Evolutionary conservation across 2,797 vertebrate species (phyloP), one percentile per base, ranked within the genome.

Genomic region (Epinephelus coioides): DNA sequence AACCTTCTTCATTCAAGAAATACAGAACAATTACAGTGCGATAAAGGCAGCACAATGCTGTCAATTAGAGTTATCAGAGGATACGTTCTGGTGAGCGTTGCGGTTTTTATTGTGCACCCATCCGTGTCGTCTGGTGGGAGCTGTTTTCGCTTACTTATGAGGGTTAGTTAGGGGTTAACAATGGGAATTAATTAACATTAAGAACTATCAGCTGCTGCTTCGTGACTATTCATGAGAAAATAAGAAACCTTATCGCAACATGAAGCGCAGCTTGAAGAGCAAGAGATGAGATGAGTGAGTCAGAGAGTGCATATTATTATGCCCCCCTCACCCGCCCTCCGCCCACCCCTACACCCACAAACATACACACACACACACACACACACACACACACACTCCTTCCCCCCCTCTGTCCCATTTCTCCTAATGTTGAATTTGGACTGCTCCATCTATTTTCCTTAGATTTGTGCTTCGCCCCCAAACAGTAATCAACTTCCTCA

Each of bases 141-240:
- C 75, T 50, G 27, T 54, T 73, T 84, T 86, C 9, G 21, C 79
- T 92, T 88, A 75, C 53, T 66, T 77, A 74, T 17, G 61, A 79
- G 73, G 86, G 90, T 92, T 77, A 83, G 53, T 67, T 61, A 46
- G 79, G 74, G 88, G 87, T 91, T 92, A 94, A 93, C 87, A 86
- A 92, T 86, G 76, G 59, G 74, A 88, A 90, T 91, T 91, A 91
- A 94, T 94, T 91, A 95, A 89, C 83, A 90, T 90, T 78, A 88
- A 91, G 60, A 73, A 80, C 64, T 70, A 86, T 88, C 74, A 88
- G 67, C 83, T 81, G 84, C 79, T 81, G 68, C 78, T 84, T 89
- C 57, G 54, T 89, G 79, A 89, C 56, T 88, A 91, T 93, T 94
- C 87, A 92, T 86, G 82, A 84, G 88, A 63, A 76, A 81, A 73